A percentile compares a stretch with the other conserved stretches of the same genome.
These are phyloP conservation scores for Lepus timidus DNA, from an alignment of 2,113 vertebrate genomes.

Conservation along the genomic window DNA sequence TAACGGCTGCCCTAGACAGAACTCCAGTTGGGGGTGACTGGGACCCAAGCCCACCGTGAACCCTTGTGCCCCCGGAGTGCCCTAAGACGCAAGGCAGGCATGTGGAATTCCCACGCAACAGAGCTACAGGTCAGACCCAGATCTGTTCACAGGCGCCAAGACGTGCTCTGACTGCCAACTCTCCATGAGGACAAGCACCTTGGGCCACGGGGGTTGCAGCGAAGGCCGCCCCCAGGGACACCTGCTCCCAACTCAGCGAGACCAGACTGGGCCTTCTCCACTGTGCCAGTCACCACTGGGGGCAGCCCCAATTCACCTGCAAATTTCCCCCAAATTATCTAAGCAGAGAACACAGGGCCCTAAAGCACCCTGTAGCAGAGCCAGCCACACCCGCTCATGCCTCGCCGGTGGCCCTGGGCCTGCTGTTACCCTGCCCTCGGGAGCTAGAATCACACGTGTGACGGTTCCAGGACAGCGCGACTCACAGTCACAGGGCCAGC, in stretches of 20 bases:
- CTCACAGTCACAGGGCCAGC: not conserved
- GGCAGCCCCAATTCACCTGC: not conserved
- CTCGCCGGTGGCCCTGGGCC: not conserved
- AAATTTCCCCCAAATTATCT: not conserved
- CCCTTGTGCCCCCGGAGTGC: fast-evolving
- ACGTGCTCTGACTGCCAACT: not conserved
- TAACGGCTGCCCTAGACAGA: not conserved
- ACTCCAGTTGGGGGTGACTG: too few species aligned
- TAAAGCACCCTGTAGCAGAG: fast-evolving
- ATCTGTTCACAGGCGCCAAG: not conserved
- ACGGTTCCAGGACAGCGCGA: too few species aligned
- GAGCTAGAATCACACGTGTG: not conserved
- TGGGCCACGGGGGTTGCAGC: too few species aligned
- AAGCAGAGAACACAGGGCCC: not conserved
- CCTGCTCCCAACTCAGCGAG: fast-evolving
- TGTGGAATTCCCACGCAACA: not conserved
- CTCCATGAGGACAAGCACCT: not conserved
- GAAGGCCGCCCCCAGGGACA: fast-evolving
- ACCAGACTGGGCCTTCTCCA: fast-evolving
- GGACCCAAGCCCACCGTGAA: too few species aligned
- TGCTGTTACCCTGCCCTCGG: not conserved
- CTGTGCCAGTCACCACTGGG: fast-evolving
- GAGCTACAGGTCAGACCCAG: not conserved
- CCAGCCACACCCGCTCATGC: not conserved
- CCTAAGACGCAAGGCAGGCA: not conserved